Evolutionary conservation across 1,140 invertebrate species (phyloP).

Genomic region (Periplaneta americana): DNA sequence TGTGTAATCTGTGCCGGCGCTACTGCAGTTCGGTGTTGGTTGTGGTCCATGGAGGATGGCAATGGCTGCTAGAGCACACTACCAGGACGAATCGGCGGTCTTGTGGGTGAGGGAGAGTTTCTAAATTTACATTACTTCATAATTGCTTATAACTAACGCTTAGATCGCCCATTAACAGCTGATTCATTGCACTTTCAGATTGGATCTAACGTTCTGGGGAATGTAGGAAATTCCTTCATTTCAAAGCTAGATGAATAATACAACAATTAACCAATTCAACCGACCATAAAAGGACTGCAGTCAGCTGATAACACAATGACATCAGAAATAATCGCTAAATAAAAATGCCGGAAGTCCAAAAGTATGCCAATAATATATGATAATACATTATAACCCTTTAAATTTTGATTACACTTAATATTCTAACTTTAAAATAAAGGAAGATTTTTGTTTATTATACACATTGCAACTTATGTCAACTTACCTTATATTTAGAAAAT

Average conservation of each 20-base stretch:
- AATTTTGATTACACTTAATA: no score
- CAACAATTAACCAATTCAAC: no score
- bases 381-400: no score
- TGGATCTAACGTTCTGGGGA: neutral
- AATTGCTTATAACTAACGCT: neutral
- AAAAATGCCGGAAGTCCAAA: no score
- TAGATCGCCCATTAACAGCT: neutral
- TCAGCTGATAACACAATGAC: neutral
- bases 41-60: neutral
- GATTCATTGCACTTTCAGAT: neutral
- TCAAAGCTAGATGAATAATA: neutral
- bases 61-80: neutral
- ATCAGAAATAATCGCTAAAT: no score
- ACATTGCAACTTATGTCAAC: no score
- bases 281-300: neutral
- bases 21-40: neutral
- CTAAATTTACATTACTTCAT: neutral
- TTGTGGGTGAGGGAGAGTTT: neutral
- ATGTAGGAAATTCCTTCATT: neutral
- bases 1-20: neutral
- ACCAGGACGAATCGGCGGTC: neutral
- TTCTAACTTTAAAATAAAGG: no score
- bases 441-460: no score
- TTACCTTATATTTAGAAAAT: no score
- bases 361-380: no score